phyloP scores from a whole-genome alignment of 1,140 invertebrate species.

The Hyphantria cunea region DNA sequence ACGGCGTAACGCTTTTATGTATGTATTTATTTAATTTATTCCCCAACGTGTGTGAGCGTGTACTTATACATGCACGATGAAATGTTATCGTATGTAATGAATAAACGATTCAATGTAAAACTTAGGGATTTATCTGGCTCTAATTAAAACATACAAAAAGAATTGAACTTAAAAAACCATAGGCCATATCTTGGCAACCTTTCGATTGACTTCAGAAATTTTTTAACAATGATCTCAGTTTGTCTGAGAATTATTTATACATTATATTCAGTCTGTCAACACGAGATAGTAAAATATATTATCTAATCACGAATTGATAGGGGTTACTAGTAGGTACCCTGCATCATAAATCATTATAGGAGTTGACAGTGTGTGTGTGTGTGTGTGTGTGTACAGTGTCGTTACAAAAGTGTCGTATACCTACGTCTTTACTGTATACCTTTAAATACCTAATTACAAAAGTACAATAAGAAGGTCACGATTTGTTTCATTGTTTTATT shows the following conservation, averaged over 20 bases:
- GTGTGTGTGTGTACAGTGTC: background rate
- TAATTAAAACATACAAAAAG: too few relatives aligned
- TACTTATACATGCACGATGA: background rate
- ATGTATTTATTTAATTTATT: constrained; percentile 52
- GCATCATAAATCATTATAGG: background rate
- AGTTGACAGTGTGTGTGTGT: background rate
- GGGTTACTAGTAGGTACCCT: background rate
- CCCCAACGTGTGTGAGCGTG: constrained; percentile 21
- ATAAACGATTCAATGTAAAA: background rate
- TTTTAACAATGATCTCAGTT: too few relatives aligned
- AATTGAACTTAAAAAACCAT: too few relatives aligned
- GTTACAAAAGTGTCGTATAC: constrained; percentile 1
- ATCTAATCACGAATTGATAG: too few relatives aligned
- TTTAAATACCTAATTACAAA: constrained; percentile 46
- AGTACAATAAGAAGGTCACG: constrained; percentile 63
- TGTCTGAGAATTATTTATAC: too few relatives aligned
- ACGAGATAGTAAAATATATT: too few relatives aligned
- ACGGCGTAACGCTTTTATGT: constrained; percentile 39
- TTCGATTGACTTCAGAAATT: too few relatives aligned
- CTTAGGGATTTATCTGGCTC: too few relatives aligned
- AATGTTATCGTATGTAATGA: background rate
- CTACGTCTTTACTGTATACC: constrained; percentile 54
- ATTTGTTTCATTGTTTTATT: constrained; percentile 66
- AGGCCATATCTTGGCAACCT: too few relatives aligned
- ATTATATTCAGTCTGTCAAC: too few relatives aligned